Evolutionary conservation across 2,113 vertebrate genomes (phyloP).

Genomic region (Phainopepla nitens): DNA sequence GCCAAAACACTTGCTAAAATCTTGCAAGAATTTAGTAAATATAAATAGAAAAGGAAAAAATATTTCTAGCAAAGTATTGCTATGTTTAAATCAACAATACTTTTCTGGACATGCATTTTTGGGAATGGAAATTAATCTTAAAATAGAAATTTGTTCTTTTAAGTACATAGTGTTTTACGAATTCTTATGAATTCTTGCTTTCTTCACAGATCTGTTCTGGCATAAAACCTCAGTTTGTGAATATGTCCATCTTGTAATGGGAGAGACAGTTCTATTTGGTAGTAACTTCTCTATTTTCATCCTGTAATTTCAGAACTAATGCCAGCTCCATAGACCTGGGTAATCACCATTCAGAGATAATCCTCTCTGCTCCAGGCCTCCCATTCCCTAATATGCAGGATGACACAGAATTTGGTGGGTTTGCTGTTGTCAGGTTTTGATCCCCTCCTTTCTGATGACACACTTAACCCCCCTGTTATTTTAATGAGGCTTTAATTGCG

Average conservation of each 20-base stretch:
- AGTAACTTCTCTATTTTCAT: slow-evolving; percentile 13
- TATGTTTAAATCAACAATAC: not conserved
- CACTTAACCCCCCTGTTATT: not conserved
- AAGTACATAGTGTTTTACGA: not conserved
- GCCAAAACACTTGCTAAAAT: not conserved
- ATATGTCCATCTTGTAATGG: not conserved
- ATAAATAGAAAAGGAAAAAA: not conserved
- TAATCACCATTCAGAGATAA: slow-evolving; percentile 38
- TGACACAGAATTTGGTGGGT: not conserved
- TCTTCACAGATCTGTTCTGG: not conserved
- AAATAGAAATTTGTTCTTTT: not conserved
- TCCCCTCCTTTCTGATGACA: not conserved
- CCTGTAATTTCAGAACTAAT: slow-evolving; percentile 38
- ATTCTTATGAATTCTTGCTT: not conserved
- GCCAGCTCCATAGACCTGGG: not conserved
- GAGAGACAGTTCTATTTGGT: not conserved
- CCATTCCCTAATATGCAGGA: not conserved
- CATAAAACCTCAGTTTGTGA: not conserved
- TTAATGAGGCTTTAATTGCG: not conserved
- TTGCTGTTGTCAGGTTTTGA: not conserved
- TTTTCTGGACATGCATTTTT: not conserved
- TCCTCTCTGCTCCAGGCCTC: slow-evolving; percentile 42
- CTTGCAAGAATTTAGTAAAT: not conserved
- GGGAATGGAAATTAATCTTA: not conserved
- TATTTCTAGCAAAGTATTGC: not conserved